phyloP scores from a whole-genome alignment of 2,888 invertebrate genomes.

The Nemoura dubitans region DNA sequence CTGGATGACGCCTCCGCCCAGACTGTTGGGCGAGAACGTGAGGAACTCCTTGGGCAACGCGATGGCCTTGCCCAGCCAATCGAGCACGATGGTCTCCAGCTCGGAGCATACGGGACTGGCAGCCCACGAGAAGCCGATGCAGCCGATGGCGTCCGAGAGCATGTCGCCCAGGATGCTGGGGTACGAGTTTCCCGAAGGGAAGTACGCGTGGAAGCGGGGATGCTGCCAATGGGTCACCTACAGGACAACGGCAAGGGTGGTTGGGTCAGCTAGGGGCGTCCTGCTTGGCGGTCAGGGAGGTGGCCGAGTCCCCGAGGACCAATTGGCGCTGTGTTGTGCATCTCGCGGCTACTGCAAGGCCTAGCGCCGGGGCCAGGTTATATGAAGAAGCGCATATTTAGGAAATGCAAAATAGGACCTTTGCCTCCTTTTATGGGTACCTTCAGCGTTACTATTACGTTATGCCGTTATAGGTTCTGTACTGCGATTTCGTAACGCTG shows the following conservation, averaged over 20 bases:
- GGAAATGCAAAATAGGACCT: too few relatives aligned
- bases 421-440: too few relatives aligned
- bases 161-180: constrained; percentile 72
- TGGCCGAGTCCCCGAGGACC: too few relatives aligned
- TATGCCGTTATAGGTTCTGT: too few relatives aligned
- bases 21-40: constrained; percentile 64
- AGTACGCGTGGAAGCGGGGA: constrained; percentile 73
- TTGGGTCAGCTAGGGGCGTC: too few relatives aligned
- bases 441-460: too few relatives aligned
- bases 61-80: constrained; percentile 83
- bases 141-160: constrained; percentile 69
- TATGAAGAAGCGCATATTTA: too few relatives aligned
- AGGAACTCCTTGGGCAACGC: constrained; percentile 77
- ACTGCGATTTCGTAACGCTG: too few relatives aligned
- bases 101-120: constrained; percentile 89
- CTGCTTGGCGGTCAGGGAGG: too few relatives aligned
- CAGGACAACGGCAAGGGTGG: constrained; percentile 21
- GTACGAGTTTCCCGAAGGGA: constrained; percentile 71
- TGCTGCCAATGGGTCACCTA: constrained; percentile 73
- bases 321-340: too few relatives aligned
- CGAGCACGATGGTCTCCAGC: constrained; percentile 81
- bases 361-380: too few relatives aligned
- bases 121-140: constrained; percentile 75
- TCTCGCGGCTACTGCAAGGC: too few relatives aligned
- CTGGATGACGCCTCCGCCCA: constrained; percentile 83